Evolutionary conservation across 2,113 vertebrate species (phyloP).

Genomic region (Osmerus mordax): DNA sequence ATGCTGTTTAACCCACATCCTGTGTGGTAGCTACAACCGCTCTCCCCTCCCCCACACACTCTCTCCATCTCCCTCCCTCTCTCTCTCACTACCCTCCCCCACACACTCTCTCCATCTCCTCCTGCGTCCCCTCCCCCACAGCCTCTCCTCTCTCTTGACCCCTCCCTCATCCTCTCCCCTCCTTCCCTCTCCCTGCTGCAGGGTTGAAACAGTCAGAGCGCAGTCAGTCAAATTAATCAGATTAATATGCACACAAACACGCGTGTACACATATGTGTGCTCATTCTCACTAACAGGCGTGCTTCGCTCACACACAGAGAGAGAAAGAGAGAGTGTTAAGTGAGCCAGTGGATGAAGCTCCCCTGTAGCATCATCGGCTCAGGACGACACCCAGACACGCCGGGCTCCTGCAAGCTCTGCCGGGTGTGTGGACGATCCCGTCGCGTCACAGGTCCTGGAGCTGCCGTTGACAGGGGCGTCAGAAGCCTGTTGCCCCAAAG

Average conservation of each 20-base stretch:
- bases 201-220: constrained; percentile 10
- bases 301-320: background rate
- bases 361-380: too few species aligned
- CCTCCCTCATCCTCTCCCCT: background rate
- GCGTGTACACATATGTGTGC: background rate
- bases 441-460: too few species aligned
- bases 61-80: constrained; percentile 14
- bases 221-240: constrained; percentile 41
- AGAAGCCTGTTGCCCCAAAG: too few species aligned
- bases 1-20: constrained; percentile 17
- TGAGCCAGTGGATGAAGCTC: background rate
- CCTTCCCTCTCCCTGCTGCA: background rate
- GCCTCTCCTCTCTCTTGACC: background rate
- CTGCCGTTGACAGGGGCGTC: too few species aligned
- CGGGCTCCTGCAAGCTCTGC: too few species aligned
- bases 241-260: constrained; percentile 30
- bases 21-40: constrained; percentile 7
- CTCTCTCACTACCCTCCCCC: constrained; percentile 16
- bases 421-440: too few species aligned
- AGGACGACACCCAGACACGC: too few species aligned
- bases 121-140: background rate
- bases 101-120: constrained; percentile 1
- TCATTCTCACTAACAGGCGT: background rate
- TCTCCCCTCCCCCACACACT: constrained; percentile 39
- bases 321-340: background rate